These are phyloP conservation scores for Sinocyclocheilus anophthalmus DNA, from an alignment of 2,113 vertebrate genomes.

Conservation along the genomic window DNA sequence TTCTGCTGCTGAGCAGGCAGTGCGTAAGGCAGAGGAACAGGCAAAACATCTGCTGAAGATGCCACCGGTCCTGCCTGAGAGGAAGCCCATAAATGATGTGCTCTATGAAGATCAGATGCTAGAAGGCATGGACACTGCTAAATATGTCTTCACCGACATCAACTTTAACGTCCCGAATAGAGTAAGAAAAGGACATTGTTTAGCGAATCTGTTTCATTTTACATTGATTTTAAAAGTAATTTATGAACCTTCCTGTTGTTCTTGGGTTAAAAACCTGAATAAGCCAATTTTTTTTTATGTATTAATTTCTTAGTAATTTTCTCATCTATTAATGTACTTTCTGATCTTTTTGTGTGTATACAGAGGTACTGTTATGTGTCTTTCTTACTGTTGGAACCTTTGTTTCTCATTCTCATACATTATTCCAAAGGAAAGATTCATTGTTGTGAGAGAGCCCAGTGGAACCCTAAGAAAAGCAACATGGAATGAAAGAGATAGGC, in stretches of 20 bases:
- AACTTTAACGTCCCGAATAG: conserved; percentile 84
- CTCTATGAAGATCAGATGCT: conserved; percentile 87
- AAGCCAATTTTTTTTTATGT: not conserved
- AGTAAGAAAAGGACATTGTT: conserved; percentile 69
- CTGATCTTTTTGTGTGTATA: not conserved
- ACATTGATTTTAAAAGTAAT: not conserved
- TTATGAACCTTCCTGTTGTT: not conserved
- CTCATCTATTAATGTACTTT: not conserved
- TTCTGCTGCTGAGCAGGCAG: conserved; percentile 73
- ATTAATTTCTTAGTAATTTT: not conserved
- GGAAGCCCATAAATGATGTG: conserved; percentile 83
- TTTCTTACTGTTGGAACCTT: not conserved
- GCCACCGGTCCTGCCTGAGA: conserved; percentile 86
- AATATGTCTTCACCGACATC: conserved; percentile 93
- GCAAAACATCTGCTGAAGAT: conserved; percentile 82
- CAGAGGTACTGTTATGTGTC: not conserved
- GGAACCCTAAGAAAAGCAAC: conserved; percentile 89
- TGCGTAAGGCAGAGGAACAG: conserved; percentile 72
- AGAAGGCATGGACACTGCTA: conserved; percentile 83
- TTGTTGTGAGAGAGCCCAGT: conserved; percentile 88
- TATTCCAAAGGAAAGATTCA: conserved; percentile 86
- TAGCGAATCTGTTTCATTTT: not conserved
- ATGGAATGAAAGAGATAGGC: conserved; percentile 93
- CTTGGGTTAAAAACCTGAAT: not conserved
- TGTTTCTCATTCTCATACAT: conserved; percentile 6